A percentile compares a stretch with the other conserved stretches of the same genome.
phyloP scores from a whole-genome alignment of 2,888 invertebrate genomes.

The Lasius platythorax region DNA sequence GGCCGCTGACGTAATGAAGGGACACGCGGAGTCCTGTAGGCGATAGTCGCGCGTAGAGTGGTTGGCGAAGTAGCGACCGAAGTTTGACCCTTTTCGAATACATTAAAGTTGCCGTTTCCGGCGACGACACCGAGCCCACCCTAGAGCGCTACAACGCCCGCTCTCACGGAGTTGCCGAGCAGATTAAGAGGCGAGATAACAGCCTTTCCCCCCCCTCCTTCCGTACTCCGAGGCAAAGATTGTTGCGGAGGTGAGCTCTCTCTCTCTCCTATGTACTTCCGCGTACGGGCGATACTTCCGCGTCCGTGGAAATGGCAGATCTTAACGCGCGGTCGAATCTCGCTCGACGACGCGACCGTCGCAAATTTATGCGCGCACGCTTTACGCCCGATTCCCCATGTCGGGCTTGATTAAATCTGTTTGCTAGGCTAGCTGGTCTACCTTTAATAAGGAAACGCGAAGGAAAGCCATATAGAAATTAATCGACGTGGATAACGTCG shows the following conservation, averaged over 20 bases:
- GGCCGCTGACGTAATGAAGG: constrained; percentile 72
- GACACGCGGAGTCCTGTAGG: constrained; percentile 60
- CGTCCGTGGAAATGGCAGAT: constrained; percentile 52
- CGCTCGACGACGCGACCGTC: constrained; percentile 20
- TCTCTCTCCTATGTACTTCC: constrained; percentile 12
- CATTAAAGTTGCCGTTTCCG: constrained; percentile 69
- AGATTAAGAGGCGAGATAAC: constrained; percentile 54
- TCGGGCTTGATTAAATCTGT: constrained; percentile 38
- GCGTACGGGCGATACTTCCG: constrained; percentile 36
- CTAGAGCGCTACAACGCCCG: constrained; percentile 54
- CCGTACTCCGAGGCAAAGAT: constrained; percentile 16
- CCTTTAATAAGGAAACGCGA: constrained; percentile 37
- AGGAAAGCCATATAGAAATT: constrained; percentile 10
- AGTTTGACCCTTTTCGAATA: constrained; percentile 76
- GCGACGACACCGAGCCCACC: constrained; percentile 57
- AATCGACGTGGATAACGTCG: constrained; percentile 32
- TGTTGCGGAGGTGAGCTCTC: constrained; percentile 25
- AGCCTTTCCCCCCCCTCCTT: neutral
- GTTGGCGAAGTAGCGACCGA: constrained; percentile 70
- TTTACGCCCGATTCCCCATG: constrained; percentile 27
- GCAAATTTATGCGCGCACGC: constrained; percentile 29
- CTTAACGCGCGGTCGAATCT: constrained; percentile 56
- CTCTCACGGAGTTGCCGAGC: constrained; percentile 47
- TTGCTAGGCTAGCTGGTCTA: neutral
- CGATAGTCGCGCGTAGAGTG: constrained; percentile 64